A percentile compares a stretch with the other conserved stretches of the same genome.
Evolutionary conservation across 2,888 invertebrate species (phyloP).

Genomic region (Hypselothyrea guttata): DNA sequence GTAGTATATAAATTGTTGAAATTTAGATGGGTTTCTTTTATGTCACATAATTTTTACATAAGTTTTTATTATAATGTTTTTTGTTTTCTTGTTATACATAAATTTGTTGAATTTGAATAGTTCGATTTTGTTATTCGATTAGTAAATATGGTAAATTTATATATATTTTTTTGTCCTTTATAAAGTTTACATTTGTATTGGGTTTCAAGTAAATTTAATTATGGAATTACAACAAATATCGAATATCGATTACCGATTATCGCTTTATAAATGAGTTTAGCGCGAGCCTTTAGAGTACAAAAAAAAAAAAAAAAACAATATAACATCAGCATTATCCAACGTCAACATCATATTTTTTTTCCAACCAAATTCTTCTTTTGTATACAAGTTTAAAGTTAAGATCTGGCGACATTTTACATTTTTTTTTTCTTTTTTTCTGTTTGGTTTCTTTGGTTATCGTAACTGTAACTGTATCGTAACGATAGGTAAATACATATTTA

Average conservation of each 20-base stretch:
- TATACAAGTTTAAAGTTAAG: constrained; percentile 18
- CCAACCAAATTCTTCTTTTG: constrained; percentile 3
- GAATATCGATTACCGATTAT: constrained; percentile 50
- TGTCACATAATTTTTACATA: constrained; percentile 22
- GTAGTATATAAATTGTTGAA: constrained; percentile 50
- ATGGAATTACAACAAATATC: constrained; percentile 73
- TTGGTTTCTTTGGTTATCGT: constrained; percentile 26
- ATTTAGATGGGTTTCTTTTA: constrained; percentile 16
- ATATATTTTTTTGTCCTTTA: constrained; percentile 17
- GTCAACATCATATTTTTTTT: constrained; percentile 13
- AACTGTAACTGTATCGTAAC: constrained; percentile 16
- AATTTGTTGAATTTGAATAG: constrained; percentile 57
- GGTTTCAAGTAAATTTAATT: constrained; percentile 51
- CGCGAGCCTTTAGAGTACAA: constrained; percentile 66
- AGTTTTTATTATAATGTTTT: constrained; percentile 30
- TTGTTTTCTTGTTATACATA: constrained; percentile 33
- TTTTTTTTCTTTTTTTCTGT: no score
- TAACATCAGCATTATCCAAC: no score
- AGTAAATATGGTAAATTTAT: constrained; percentile 58
- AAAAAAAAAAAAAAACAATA: constrained; percentile 40
- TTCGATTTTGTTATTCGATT: constrained; percentile 35
- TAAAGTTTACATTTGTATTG: constrained; percentile 18
- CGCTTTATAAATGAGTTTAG: constrained; percentile 69
- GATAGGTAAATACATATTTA: constrained; percentile 12
- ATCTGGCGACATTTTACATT: no score